phyloP scores from a whole-genome alignment of 2,888 invertebrate species.

The Agrotis puta region DNA sequence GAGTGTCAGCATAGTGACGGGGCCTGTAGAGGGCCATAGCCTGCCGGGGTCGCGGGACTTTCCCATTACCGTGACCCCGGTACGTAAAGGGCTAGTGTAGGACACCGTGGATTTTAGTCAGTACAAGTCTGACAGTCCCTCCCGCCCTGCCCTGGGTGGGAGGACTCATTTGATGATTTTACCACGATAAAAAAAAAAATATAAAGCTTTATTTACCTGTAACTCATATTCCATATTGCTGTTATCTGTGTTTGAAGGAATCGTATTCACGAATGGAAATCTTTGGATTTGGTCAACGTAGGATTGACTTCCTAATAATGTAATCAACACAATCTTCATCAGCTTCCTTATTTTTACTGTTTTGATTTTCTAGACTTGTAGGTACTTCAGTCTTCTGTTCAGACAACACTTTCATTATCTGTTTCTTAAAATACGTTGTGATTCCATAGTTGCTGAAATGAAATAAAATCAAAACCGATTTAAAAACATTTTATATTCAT shows the following conservation, averaged over 20 bases:
- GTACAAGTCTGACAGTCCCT: too few species aligned
- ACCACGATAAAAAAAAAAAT: too few species aligned
- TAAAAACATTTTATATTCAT: conserved; percentile 4
- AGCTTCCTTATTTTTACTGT: conserved; percentile 1
- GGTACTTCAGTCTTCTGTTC: conserved; percentile 16
- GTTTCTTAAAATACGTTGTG: conserved; percentile 24
- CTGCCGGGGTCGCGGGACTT: too few species aligned
- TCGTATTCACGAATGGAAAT: conserved; percentile 6
- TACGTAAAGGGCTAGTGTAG: too few species aligned
- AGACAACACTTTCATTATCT: conserved; percentile 20
- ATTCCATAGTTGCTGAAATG: conserved; percentile 19
- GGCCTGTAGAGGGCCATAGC: too few species aligned
- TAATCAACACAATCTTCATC: conserved; percentile 3
- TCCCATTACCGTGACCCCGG: too few species aligned
- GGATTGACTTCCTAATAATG: conserved; percentile 18
- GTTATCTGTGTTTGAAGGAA: neutral
- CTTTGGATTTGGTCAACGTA: conserved; percentile 1
- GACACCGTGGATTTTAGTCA: too few species aligned
- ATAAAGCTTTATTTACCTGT: conserved; percentile 11
- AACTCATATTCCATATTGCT: conserved; percentile 8
- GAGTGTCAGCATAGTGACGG: too few species aligned
- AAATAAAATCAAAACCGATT: conserved; percentile 5
- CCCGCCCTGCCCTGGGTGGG: too few species aligned
- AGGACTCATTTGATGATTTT: too few species aligned
- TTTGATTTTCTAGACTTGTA: conserved; percentile 2